These are phyloP conservation scores for Hippocampus comes DNA, from an alignment of 2,113 vertebrate species.

Conservation along the genomic window DNA sequence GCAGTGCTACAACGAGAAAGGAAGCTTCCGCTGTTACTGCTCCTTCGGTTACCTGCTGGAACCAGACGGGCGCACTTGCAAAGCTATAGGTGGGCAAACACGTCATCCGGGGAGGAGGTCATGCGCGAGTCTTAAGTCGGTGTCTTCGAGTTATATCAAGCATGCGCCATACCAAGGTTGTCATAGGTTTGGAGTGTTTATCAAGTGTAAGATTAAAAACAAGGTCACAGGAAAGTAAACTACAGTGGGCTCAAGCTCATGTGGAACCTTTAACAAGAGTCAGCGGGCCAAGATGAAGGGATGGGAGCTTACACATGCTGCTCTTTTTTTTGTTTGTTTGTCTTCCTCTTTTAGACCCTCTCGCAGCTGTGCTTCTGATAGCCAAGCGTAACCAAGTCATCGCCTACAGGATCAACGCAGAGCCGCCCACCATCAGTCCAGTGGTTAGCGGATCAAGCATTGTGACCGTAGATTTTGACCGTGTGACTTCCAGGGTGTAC, in stretches of 20 bases:
- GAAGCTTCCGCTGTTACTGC: slow-evolving; percentile 69
- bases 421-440: slow-evolving; percentile 46
- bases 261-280: too few species aligned
- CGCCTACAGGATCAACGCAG: slow-evolving; percentile 48
- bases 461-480: slow-evolving; percentile 66
- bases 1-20: slow-evolving; percentile 67
- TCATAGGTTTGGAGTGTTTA: too few species aligned
- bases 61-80: slow-evolving; percentile 67
- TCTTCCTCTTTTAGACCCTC: slow-evolving; percentile 34
- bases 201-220: too few species aligned
- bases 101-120: too few species aligned
- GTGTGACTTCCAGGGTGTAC: slow-evolving; percentile 60
- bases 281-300: too few species aligned
- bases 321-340: neutral
- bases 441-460: slow-evolving; percentile 55
- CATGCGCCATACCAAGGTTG: too few species aligned
- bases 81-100: slow-evolving; percentile 45
- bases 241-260: too few species aligned
- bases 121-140: neutral
- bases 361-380: slow-evolving; percentile 58
- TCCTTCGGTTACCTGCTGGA: slow-evolving; percentile 63
- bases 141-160: too few species aligned
- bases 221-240: too few species aligned
- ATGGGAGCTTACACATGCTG: neutral
- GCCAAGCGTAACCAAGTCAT: slow-evolving; percentile 63